These are phyloP conservation scores for Nothoprocta pentlandii DNA, from an alignment of 2,113 vertebrate species.

Conservation along the genomic window DNA sequence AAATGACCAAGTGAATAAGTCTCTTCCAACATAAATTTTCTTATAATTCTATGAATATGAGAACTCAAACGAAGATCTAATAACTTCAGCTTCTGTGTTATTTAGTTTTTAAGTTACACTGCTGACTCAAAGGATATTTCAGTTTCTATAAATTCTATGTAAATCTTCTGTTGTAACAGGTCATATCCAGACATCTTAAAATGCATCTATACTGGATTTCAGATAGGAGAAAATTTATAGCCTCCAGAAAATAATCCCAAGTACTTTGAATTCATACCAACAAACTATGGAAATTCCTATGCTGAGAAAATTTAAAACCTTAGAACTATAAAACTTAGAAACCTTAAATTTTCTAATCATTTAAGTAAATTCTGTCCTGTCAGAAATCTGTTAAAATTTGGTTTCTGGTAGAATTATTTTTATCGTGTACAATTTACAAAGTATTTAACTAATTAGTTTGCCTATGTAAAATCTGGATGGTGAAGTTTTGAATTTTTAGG, in stretches of 20 bases:
- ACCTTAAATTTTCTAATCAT: background rate
- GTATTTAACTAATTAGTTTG: background rate
- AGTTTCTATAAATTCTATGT: background rate
- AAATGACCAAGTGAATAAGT: background rate
- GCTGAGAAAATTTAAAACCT: background rate
- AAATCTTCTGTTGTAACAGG: background rate
- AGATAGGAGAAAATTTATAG: background rate
- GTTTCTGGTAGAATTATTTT: background rate
- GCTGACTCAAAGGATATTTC: background rate
- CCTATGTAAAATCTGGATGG: background rate
- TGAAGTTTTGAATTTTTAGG: slow-evolving; percentile 23
- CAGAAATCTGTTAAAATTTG: background rate
- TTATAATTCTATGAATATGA: no score
- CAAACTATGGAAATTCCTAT: background rate
- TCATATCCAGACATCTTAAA: background rate
- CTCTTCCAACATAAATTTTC: background rate
- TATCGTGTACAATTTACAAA: background rate
- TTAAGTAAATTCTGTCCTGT: background rate
- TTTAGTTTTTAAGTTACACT: background rate
- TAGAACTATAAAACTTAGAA: background rate
- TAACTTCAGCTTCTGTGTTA: background rate
- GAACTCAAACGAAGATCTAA: no score
- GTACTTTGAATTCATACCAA: background rate
- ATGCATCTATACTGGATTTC: background rate
- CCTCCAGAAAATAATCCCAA: background rate